phyloP scores from a whole-genome alignment of 2,888 invertebrate species.

The Labia minor region DNA sequence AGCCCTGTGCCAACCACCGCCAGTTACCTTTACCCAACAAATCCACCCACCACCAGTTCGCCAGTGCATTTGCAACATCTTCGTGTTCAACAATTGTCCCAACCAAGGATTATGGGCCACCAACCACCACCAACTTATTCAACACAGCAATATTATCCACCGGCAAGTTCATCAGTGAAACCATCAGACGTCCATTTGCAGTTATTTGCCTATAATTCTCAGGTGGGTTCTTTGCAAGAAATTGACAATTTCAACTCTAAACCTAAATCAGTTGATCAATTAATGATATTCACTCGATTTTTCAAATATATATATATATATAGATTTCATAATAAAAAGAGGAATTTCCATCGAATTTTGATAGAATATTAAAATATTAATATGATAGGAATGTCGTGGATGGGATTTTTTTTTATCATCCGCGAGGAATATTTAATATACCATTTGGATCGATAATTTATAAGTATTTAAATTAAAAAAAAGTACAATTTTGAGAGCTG shows the following conservation, averaged over 20 bases:
- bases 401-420: too few species aligned
- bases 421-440: too few species aligned
- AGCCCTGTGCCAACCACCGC: too few species aligned
- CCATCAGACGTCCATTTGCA: background rate
- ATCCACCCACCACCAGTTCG: too few species aligned
- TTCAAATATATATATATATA: too few species aligned
- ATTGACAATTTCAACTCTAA: too few species aligned
- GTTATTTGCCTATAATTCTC: background rate
- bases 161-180: background rate
- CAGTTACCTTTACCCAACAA: background rate
- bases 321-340: too few species aligned
- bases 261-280: too few species aligned
- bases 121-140: background rate
- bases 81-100: background rate
- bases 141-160: background rate
- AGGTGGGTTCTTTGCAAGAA: background rate
- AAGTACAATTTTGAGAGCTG: too few species aligned
- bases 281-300: too few species aligned
- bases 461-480: too few species aligned
- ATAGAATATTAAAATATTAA: background rate
- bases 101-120: background rate
- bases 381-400: background rate
- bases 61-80: background rate
- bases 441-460: too few species aligned
- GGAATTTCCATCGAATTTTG: background rate